Evolutionary conservation across 2,113 vertebrate species (phyloP).

Genomic region (Blennius ocellaris): DNA sequence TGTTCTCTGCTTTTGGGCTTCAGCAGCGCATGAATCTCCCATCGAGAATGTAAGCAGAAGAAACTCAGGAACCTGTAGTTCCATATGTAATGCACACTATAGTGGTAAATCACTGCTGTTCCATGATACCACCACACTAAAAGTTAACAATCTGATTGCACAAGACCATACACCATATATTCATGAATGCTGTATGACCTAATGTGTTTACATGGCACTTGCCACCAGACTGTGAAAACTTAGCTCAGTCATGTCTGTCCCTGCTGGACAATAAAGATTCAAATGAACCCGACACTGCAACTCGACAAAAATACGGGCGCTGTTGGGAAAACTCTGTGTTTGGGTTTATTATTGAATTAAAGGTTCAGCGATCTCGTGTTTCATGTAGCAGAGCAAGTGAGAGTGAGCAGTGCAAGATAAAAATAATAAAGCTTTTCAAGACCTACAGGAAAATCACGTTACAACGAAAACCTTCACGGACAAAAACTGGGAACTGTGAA

Average conservation of each 20-base stretch:
- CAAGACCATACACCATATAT: constrained; percentile 51
- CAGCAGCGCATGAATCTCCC: background rate
- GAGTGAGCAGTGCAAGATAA: constrained; percentile 42
- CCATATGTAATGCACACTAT: background rate
- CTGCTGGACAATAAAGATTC: constrained; percentile 62
- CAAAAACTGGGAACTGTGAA: constrained; percentile 38
- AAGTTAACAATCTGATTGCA: constrained; percentile 39
- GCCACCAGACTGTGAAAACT: constrained; percentile 58
- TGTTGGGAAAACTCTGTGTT: constrained; percentile 58
- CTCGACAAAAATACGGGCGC: constrained; percentile 30
- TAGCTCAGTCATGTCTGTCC: constrained; percentile 47
- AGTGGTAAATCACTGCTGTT: constrained; percentile 18
- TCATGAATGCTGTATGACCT: constrained; percentile 47
- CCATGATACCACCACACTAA: constrained; percentile 2
- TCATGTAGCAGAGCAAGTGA: constrained; percentile 33
- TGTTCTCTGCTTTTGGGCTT: no score
- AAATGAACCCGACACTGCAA: constrained; percentile 50
- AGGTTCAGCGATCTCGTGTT: constrained; percentile 51
- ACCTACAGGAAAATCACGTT: constrained; percentile 29
- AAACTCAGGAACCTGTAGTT: constrained; percentile 15
- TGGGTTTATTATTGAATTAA: constrained; percentile 75
- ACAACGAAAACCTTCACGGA: constrained; percentile 33
- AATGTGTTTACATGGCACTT: constrained; percentile 59
- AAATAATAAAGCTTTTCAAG: constrained; percentile 53
- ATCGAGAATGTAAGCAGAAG: background rate